Conservation (phyloP, 2,888 invertebrate species). For the Mythimna vitellina region DNA sequence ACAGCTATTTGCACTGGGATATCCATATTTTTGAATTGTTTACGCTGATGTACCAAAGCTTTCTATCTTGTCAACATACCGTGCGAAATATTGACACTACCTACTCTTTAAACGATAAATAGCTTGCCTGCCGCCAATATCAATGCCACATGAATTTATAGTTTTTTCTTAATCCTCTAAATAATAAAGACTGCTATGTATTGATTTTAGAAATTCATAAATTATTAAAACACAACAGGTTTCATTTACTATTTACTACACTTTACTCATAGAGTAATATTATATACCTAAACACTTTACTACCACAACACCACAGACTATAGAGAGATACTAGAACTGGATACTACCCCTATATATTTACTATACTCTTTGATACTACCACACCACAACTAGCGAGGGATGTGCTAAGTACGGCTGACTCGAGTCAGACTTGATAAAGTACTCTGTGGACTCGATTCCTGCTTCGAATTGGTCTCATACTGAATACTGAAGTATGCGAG, state of each 20-base stretch:
- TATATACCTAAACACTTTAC: too few species aligned
- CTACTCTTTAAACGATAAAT: not conserved
- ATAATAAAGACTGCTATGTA: not conserved
- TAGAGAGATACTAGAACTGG: too few species aligned
- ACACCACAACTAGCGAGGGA: too few species aligned
- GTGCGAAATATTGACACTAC: not conserved
- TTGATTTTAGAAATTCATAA: not conserved
- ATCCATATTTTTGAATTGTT: slow-evolving; percentile 89
- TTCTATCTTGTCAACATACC: slow-evolving; percentile 4
- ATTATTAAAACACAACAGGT: slow-evolving; percentile 14
- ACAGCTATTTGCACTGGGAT: slow-evolving; percentile 94
- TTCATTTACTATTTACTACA: not conserved
- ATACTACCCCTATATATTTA: too few species aligned
- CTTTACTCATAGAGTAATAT: too few species aligned
- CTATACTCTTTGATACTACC: too few species aligned
- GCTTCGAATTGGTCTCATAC: too few species aligned
- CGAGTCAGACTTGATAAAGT: too few species aligned
- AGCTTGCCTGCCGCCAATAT: not conserved
- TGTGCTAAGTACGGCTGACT: too few species aligned
- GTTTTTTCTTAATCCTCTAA: not conserved
- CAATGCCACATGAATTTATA: not conserved
- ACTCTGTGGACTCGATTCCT: too few species aligned
- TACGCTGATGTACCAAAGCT: slow-evolving; percentile 1
- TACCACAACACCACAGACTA: too few species aligned
- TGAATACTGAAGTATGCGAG: too few species aligned